These are phyloP conservation scores for Cydia strobilella DNA, from an alignment of 1,140 invertebrate genomes.

Conservation along the genomic window DNA sequence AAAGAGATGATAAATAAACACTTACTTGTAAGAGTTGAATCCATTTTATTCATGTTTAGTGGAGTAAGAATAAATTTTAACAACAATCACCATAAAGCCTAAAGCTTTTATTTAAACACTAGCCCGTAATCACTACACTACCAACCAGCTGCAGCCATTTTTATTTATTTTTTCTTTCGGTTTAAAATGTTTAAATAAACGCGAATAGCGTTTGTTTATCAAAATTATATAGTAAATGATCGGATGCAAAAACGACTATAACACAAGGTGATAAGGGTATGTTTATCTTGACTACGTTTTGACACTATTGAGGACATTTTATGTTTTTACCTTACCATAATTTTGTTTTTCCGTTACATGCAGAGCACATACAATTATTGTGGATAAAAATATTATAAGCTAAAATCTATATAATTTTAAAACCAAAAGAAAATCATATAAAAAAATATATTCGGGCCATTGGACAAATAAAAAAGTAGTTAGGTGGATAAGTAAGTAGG, in stretches of 20 bases:
- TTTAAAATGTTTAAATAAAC: neutral
- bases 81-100: neutral
- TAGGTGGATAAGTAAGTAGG: neutral
- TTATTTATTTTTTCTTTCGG: constrained; percentile 8
- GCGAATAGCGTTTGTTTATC: neutral
- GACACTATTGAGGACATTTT: too few relatives aligned
- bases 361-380: neutral
- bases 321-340: neutral
- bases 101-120: neutral
- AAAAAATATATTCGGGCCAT: neutral
- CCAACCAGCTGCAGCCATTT: constrained; percentile 20
- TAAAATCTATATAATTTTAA: neutral
- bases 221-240: neutral
- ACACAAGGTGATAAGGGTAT: neutral
- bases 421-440: neutral
- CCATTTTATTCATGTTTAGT: constrained; percentile 50
- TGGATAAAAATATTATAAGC: neutral
- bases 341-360: neutral
- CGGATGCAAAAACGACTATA: neutral
- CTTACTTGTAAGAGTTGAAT: constrained; percentile 59
- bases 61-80: neutral
- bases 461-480: neutral
- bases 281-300: neutral
- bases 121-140: constrained; percentile 1
- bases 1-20: constrained; percentile 33